phyloP scores from a whole-genome alignment of 2,113 vertebrate genomes.

The Elephantulus edwardii region DNA sequence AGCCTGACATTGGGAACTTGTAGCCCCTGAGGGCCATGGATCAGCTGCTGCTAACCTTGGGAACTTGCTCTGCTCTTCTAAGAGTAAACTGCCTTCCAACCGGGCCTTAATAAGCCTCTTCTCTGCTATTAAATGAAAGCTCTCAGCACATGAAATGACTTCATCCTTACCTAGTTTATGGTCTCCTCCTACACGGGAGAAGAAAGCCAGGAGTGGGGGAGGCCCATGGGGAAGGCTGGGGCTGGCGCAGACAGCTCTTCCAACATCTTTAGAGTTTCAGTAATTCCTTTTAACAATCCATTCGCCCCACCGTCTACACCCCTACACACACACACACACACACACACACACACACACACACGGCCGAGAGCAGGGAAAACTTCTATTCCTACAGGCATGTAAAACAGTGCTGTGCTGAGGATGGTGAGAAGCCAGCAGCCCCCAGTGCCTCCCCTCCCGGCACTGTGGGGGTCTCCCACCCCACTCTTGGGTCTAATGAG shows the following conservation, averaged over 20 bases:
- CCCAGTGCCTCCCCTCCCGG: no score
- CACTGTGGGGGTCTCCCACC: no score
- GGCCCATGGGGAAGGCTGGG: fast-evolving
- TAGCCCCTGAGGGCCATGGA: fast-evolving
- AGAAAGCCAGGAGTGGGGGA: neutral
- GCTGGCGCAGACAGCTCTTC: neutral
- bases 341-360: fast-evolving
- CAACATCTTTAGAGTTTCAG: neutral
- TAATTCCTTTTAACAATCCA: neutral
- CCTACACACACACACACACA: no score
- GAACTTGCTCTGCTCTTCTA: neutral
- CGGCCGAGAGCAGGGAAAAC: neutral
- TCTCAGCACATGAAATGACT: neutral
- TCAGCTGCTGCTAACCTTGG: neutral
- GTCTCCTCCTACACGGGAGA: neutral
- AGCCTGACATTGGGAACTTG: fast-evolving
- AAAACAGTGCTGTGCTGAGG: no score
- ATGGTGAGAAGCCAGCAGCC: no score
- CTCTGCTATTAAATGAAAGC: slow-evolving; percentile 15
- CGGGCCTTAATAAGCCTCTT: slow-evolving; percentile 11
- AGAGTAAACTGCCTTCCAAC: neutral
- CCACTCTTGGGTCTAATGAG: no score
- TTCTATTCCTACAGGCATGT: neutral
- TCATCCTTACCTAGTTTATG: neutral
- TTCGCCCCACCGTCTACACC: neutral